Evolutionary conservation across 2,888 invertebrate genomes (phyloP), one percentile per base, ranked within the genome.

Genomic region (Ormyrus rosae): DNA sequence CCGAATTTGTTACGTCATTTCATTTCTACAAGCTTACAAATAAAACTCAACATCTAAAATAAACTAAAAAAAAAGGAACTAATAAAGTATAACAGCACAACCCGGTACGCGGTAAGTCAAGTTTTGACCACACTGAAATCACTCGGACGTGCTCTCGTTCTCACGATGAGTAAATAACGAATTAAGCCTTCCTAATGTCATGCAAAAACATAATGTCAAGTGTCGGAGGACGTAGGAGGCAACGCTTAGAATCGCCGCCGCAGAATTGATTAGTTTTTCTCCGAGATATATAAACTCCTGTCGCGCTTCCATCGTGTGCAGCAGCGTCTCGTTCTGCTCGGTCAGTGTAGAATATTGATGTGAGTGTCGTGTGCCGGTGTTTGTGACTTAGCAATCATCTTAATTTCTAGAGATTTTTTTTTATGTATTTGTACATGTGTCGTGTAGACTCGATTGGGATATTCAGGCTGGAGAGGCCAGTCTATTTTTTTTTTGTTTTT

Each of bases 1-100:
- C 77, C 81, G 70, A 78, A 58, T 48, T 81, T 46, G 61, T 5
- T 67, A 69, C 69, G 56, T 68, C 68, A 69, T 71, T 64, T 75
- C 68, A 81, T 50, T 81, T 81, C 81, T 81, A 81, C 81, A 75
- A 79, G 79, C 82, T 79, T 82, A 79, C 76, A 82, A 79, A 76
- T 72, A 79, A 80, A 70, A 82, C 67, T 80, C 78, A 82, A 80
- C 82, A 80, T 80, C 82, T 80, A 82, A 79, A 34, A 73, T 82
- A 60, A 78, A 78, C 75, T 75, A 76, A 82, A 80, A 34, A 34
- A 34, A 34, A 77, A 69, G 45, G 58, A 80, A 82, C 78, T 78
- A 80, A 82, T 70, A 58, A 72, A 53, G 51, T 65, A 34, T 34
- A 34, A 34, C 34, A 79, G 79, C 79, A 80, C 60, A 76, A 76